Percentiles rank a stretch among this genome's conserved stretches.
These are phyloP conservation scores for Hyles euphorbiae DNA, from an alignment of 1,140 invertebrate species.

Conservation along the genomic window DNA sequence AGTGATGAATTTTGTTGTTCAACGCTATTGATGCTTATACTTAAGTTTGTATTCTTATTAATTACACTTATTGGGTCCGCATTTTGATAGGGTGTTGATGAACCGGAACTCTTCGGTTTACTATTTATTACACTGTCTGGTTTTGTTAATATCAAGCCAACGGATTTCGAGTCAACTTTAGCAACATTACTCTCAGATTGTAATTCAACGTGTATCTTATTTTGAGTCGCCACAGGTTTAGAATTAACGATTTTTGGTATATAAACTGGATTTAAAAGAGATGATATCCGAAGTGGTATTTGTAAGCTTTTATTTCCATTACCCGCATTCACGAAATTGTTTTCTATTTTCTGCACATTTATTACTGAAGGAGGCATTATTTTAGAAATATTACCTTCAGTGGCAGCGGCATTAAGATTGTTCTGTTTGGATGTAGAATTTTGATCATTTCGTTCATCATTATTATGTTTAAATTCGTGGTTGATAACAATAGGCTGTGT, in stretches of 20 bases:
- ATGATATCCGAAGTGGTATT: constrained; percentile 55
- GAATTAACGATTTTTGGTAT: constrained; percentile 24
- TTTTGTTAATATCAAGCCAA: no score
- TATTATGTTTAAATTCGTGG: background rate
- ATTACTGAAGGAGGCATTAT: background rate
- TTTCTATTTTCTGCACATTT: background rate
- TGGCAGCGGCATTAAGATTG: background rate
- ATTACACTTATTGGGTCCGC: background rate
- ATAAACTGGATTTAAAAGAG: constrained; percentile 55
- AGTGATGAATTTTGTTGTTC: background rate
- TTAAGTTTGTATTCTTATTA: background rate
- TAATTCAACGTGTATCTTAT: no score
- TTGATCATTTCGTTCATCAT: background rate
- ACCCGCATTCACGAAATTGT: background rate
- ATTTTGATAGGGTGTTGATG: no score
- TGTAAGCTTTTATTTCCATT: constrained; percentile 22
- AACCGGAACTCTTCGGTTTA: no score
- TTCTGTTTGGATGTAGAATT: background rate
- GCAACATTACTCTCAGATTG: background rate
- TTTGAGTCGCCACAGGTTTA: background rate
- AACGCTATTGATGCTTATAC: background rate
- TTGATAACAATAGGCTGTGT: background rate
- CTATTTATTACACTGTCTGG: no score
- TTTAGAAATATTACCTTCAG: background rate
- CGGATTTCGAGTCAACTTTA: no score